Percentiles rank a stretch among this genome's conserved stretches.
Evolutionary conservation across 2,113 vertebrate genomes (phyloP).

Genomic region (Albula glossodonta): DNA sequence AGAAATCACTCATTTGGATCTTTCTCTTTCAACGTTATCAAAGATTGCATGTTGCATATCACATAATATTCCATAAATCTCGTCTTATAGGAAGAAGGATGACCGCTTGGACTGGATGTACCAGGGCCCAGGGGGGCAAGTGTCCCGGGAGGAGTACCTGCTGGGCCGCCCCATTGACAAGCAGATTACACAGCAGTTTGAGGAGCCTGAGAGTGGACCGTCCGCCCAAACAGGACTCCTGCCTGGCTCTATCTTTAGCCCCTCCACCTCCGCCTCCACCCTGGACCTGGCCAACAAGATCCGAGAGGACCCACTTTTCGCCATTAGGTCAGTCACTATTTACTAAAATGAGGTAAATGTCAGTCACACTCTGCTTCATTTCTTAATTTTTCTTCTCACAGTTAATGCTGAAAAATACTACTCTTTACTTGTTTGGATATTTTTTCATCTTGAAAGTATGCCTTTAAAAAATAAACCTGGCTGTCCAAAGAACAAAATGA

Average conservation of each 20-base stretch:
- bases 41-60: no score
- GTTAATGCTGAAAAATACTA: no score
- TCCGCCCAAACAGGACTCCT: slow-evolving; percentile 86
- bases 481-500: background rate
- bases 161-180: slow-evolving; percentile 92
- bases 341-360: background rate
- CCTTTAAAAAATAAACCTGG: background rate
- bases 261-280: slow-evolving; percentile 71
- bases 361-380: no score
- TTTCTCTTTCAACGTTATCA: no score
- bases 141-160: slow-evolving; percentile 93
- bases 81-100: slow-evolving; percentile 80
- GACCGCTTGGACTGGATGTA: slow-evolving; percentile 99
- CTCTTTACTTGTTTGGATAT: background rate
- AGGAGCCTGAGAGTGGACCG: slow-evolving; percentile 81
- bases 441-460: background rate
- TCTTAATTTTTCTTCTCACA: no score
- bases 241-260: slow-evolving; percentile 88
- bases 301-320: slow-evolving; percentile 91
- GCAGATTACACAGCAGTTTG: slow-evolving; percentile 83
- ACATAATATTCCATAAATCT: no score
- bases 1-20: no score
- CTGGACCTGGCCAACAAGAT: slow-evolving; percentile 95
- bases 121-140: slow-evolving; percentile 88
- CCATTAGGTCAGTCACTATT: slow-evolving; percentile 77